Conservation (phyloP, 2,113 vertebrate genomes). For the Nematolebias whitei region DNA sequence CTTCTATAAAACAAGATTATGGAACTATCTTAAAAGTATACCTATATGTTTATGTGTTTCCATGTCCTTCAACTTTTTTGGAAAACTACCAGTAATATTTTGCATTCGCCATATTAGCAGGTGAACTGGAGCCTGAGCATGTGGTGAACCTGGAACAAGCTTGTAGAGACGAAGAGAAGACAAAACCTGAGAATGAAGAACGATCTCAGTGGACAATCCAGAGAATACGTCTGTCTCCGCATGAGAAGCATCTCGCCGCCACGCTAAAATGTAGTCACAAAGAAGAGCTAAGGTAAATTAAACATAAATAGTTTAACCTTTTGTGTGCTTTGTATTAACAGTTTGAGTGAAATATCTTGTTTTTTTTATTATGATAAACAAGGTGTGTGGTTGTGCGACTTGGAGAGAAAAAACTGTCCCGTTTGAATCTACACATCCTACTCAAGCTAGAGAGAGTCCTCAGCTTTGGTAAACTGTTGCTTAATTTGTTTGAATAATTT, state of each 20-base stretch:
- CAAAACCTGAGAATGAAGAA: not conserved
- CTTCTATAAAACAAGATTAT: too few species aligned
- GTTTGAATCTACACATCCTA: conserved; percentile 64
- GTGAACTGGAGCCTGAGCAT: conserved; percentile 48
- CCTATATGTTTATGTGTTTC: not conserved
- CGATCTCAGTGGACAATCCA: conserved; percentile 77
- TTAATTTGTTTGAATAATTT: not conserved
- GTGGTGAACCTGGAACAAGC: conserved; percentile 62
- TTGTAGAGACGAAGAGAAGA: conserved; percentile 18
- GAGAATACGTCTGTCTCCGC: conserved; percentile 88
- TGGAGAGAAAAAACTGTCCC: conserved; percentile 14
- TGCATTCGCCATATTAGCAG: conserved; percentile 40
- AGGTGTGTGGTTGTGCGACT: conserved; percentile 82
- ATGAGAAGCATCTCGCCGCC: conserved; percentile 84
- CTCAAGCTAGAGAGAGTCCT: conserved; percentile 84
- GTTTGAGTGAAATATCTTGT: too few species aligned
- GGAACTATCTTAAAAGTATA: too few species aligned
- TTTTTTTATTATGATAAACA: conserved; percentile 10
- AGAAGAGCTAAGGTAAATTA: conserved; percentile 78
- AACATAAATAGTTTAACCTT: not conserved
- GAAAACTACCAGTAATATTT: conserved; percentile 3
- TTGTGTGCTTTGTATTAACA: too few species aligned
- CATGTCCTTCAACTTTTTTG: conserved; percentile 1
- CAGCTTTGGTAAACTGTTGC: conserved; percentile 86
- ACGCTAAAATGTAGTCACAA: conserved; percentile 79